These are phyloP conservation scores for Penelope pileata DNA, from an alignment of 2,113 vertebrate species.

Conservation along the genomic window DNA sequence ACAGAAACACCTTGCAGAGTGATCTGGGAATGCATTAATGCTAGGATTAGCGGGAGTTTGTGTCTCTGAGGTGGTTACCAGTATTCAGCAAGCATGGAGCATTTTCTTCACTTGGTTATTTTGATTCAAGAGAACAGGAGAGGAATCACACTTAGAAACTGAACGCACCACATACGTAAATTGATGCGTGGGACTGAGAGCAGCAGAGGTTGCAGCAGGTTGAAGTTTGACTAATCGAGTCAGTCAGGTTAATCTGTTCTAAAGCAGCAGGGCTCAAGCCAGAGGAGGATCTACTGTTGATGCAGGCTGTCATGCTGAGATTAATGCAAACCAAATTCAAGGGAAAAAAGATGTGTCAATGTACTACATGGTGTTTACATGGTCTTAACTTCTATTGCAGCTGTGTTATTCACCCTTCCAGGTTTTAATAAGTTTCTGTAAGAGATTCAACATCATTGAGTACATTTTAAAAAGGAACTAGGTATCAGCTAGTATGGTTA, in stretches of 20 bases:
- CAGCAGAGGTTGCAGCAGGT: background rate
- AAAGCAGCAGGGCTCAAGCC: background rate
- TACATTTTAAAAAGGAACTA: background rate
- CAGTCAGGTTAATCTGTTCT: background rate
- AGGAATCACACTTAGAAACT: background rate
- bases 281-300: background rate
- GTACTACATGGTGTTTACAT: background rate
- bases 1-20: background rate
- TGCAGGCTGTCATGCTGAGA: background rate
- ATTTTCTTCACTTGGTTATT: background rate
- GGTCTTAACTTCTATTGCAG: background rate
- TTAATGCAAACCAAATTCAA: background rate
- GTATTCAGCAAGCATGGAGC: background rate
- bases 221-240: background rate
- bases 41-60: background rate
- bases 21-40: background rate
- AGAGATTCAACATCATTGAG: rapidly evolving
- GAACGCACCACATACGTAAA: rapidly evolving
- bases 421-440: background rate
- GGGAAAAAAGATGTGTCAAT: background rate
- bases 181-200: background rate
- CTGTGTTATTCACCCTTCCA: background rate
- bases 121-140: background rate
- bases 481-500: background rate
- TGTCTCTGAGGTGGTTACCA: background rate